Conservation (phyloP, 2,888 invertebrate species). For the Hemaris fuciformis region DNA sequence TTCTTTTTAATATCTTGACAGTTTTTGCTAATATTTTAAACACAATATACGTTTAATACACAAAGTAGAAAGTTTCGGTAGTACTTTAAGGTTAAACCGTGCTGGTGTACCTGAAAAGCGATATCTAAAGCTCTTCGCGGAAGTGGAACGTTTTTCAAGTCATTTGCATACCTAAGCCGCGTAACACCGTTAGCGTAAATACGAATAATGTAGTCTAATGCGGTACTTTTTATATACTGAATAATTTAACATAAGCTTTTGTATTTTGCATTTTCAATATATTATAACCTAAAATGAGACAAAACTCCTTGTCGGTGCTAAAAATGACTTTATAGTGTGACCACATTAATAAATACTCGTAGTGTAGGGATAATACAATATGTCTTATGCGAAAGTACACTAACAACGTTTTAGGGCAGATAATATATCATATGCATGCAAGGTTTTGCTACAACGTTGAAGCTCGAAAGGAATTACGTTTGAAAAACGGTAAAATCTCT, state of each 20-base stretch:
- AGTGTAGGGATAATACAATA: too few relatives aligned
- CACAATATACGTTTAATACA: background rate
- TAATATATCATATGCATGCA: too few relatives aligned
- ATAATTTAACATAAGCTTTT: background rate
- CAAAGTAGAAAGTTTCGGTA: background rate
- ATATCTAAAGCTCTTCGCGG: conserved; percentile 29
- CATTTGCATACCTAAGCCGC: conserved; percentile 47
- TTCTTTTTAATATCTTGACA: background rate
- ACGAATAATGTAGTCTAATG: background rate
- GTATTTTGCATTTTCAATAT: background rate
- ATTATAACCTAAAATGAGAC: background rate
- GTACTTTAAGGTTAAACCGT: background rate
- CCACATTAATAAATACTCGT: background rate
- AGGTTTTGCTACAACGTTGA: too few relatives aligned
- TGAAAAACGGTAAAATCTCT: too few relatives aligned
- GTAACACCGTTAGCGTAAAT: conserved; percentile 5
- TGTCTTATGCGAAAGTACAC: too few relatives aligned
- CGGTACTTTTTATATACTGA: background rate
- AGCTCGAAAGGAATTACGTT: background rate
- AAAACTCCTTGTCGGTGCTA: background rate
- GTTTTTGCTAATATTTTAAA: background rate
- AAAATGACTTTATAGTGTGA: background rate
- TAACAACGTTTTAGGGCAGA: too few relatives aligned
- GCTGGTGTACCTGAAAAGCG: conserved; percentile 8
- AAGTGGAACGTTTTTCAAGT: conserved; percentile 47